Evolutionary conservation across 2,888 invertebrate genomes (phyloP).

Genomic region (Abrostola tripartita): DNA sequence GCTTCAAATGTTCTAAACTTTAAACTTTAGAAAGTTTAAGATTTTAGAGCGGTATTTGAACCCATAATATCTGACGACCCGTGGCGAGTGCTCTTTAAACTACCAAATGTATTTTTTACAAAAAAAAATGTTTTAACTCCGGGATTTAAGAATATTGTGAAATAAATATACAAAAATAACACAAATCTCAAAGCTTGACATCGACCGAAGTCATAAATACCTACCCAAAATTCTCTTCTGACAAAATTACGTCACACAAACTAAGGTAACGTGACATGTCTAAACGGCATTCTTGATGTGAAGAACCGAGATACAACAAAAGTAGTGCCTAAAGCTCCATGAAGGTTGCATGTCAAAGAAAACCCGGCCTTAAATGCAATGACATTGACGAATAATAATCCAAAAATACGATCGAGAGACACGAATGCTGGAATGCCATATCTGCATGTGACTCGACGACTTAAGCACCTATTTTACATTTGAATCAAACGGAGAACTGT

Average conservation of each 20-base stretch:
- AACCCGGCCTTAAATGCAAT: constrained; percentile 56
- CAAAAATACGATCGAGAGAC: constrained; percentile 54
- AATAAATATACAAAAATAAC: neutral
- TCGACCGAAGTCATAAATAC: constrained; percentile 11
- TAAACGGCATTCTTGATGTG: constrained; percentile 6
- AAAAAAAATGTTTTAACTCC: too few relatives aligned
- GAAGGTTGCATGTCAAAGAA: constrained; percentile 61
- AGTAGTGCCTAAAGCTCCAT: constrained; percentile 17
- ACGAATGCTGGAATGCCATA: constrained; percentile 48
- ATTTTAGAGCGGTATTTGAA: too few relatives aligned
- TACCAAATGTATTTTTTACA: too few relatives aligned
- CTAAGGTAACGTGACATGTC: constrained; percentile 17
- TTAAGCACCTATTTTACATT: constrained; percentile 33
- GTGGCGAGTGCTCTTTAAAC: too few relatives aligned
- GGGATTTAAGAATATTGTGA: neutral
- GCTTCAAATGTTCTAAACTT: too few relatives aligned
- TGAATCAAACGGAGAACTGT: constrained; percentile 24
- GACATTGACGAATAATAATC: constrained; percentile 59
- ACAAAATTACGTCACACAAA: constrained; percentile 7
- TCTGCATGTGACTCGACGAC: constrained; percentile 17
- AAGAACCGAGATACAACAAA: neutral
- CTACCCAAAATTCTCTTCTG: constrained; percentile 9
- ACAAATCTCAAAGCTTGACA: neutral
- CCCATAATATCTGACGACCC: too few relatives aligned
- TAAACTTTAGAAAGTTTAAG: too few relatives aligned